Evolutionary conservation across 2,113 vertebrate genomes (phyloP).

Genomic region (Rhinopomastus cyanomelas): DNA sequence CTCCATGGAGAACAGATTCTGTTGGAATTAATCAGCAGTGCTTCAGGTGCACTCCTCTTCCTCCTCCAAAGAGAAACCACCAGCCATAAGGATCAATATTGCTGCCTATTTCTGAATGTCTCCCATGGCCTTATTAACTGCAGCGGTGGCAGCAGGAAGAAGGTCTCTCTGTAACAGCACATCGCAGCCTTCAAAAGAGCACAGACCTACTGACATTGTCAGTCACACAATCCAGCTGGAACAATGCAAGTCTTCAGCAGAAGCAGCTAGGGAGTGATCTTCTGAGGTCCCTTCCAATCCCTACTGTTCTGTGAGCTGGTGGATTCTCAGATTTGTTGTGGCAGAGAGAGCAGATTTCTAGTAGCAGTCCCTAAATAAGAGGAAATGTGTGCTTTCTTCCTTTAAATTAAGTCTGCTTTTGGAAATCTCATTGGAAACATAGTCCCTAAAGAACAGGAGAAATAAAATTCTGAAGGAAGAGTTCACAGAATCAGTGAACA

Average conservation of each 20-base stretch:
- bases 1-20: neutral
- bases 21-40: neutral
- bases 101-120: neutral
- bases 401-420: neutral
- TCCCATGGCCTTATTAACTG: slow-evolving; percentile 16
- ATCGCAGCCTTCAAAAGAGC: neutral
- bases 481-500: too few species aligned
- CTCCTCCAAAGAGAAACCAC: neutral
- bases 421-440: neutral
- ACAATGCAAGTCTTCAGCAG: neutral
- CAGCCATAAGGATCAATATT: neutral
- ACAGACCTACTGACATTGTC: neutral
- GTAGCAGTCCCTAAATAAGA: neutral
- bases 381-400: neutral
- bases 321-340: too few species aligned
- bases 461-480: neutral
- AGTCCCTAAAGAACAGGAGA: neutral
- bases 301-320: too few species aligned
- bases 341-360: neutral
- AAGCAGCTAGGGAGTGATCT: neutral
- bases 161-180: neutral
- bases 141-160: slow-evolving; percentile 3
- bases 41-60: neutral
- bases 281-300: too few species aligned
- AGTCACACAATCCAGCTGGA: neutral